phyloP scores from a whole-genome alignment of 2,113 vertebrate genomes.

The Euleptes europaea region DNA sequence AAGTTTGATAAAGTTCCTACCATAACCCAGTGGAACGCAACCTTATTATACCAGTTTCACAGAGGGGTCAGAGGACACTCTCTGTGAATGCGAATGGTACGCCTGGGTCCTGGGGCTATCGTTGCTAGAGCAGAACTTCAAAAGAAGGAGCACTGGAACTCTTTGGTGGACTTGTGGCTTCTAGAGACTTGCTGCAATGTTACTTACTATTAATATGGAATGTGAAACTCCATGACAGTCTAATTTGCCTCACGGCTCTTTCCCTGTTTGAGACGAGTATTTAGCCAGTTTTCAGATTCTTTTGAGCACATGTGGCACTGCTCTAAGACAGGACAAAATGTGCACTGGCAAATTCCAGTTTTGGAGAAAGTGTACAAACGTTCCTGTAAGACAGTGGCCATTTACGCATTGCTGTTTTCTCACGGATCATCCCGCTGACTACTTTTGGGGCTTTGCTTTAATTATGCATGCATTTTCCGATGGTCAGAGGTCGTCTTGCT shows the following conservation, averaged over 20 bases:
- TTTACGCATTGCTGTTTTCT: no score
- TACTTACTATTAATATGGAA: neutral
- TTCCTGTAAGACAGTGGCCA: no score
- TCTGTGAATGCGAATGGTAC: neutral
- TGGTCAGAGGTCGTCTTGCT: no score
- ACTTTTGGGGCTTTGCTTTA: no score
- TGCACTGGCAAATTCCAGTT: neutral
- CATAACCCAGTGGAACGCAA: neutral
- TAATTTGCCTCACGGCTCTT: neutral
- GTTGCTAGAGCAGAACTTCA: neutral
- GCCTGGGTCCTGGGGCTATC: neutral
- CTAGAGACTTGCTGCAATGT: neutral
- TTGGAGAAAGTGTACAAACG: neutral
- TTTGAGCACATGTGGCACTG: neutral
- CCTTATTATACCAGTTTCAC: neutral
- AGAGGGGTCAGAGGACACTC: neutral
- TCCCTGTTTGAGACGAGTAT: neutral
- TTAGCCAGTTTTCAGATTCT: neutral
- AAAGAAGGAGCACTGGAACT: neutral
- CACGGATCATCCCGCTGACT: no score
- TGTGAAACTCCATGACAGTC: neutral
- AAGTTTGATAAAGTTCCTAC: neutral
- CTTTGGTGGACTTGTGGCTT: neutral
- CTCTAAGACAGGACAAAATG: neutral
- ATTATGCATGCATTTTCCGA: no score